These are phyloP conservation scores for Acanthis flammea DNA, from an alignment of 2,797 vertebrate genomes.

Conservation along the genomic window DNA sequence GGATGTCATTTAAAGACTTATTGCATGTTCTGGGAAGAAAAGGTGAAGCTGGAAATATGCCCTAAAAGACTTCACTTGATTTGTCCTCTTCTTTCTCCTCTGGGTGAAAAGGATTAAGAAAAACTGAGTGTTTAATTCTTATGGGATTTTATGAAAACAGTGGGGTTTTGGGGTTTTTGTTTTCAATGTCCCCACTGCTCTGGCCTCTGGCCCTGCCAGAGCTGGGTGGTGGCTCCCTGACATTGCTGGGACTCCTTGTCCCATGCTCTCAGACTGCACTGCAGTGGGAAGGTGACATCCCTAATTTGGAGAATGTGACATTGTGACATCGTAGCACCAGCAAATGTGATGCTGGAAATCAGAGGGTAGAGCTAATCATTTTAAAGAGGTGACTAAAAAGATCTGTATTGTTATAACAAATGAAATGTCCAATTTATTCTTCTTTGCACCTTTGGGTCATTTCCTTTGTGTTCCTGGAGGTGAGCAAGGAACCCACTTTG, in stretches of 20 bases:
- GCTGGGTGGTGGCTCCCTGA: neutral
- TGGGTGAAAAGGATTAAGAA: neutral
- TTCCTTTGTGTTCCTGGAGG: neutral
- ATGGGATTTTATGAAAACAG: neutral
- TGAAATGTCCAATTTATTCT: neutral
- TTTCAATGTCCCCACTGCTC: neutral
- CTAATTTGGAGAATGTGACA: neutral
- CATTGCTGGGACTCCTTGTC: neutral
- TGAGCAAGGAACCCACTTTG: neutral
- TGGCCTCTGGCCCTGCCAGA: neutral
- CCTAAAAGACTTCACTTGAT: neutral
- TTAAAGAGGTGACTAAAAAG: neutral
- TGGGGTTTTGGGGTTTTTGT: rapidly evolving
- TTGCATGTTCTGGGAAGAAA: neutral
- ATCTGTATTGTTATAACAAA: neutral
- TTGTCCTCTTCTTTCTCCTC: neutral
- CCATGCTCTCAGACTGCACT: neutral
- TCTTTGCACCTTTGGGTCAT: neutral
- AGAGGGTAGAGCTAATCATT: neutral
- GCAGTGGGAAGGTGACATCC: neutral
- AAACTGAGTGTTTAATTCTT: neutral
- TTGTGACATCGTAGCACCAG: rapidly evolving
- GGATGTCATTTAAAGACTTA: neutral
- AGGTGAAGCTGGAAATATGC: neutral
- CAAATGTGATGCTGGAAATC: neutral